Evolutionary conservation across 2,888 invertebrate species (phyloP).

Genomic region (Ectobius pallidus): DNA sequence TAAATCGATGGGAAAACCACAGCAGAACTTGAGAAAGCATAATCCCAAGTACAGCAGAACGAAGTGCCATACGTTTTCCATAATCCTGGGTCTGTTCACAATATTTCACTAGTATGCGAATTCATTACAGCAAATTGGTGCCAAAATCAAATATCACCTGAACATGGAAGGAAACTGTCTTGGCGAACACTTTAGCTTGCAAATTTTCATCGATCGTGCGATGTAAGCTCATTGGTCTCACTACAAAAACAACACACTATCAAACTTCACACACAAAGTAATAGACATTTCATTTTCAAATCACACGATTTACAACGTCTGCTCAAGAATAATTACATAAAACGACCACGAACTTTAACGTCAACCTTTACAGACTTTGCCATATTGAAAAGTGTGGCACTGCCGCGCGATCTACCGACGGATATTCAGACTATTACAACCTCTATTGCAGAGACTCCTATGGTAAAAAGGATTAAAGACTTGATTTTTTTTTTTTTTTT

Average conservation of each 20-base stretch:
- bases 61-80: conserved; percentile 49
- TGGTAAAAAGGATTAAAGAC: neutral
- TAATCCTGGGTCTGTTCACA: conserved; percentile 44
- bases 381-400: conserved; percentile 16
- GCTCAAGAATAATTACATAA: conserved; percentile 13
- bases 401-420: neutral
- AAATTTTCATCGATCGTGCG: neutral
- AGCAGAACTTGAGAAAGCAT: conserved; percentile 53
- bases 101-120: conserved; percentile 8
- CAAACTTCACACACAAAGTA: neutral
- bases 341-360: conserved; percentile 19
- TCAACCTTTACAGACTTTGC: conserved; percentile 14
- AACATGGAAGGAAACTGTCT: conserved; percentile 10
- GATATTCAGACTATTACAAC: neutral
- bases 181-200: conserved; percentile 21
- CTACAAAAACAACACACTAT: neutral
- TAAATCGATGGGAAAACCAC: conserved; percentile 53
- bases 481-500: no score
- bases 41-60: conserved; percentile 50
- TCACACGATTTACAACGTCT: neutral
- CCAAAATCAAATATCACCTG: conserved; percentile 3
- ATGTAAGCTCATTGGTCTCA: neutral
- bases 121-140: conserved; percentile 18
- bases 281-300: neutral
- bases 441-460: neutral